Conservation (phyloP, 2,113 vertebrate species). For the Ptilonorhynchus violaceus region DNA sequence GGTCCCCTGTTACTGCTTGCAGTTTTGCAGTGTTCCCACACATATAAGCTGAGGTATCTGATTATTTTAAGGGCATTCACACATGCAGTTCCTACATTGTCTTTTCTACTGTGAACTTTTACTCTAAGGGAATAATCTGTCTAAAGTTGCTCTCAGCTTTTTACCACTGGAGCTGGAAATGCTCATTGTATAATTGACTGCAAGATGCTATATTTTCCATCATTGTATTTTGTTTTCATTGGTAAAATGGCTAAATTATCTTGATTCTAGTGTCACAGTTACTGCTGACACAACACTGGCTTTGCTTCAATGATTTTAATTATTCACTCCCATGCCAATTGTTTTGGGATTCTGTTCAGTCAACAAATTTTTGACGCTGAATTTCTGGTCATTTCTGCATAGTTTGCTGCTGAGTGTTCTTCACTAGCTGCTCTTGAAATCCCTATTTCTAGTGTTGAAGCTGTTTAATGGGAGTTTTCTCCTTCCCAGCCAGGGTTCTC, state of each 20-base stretch:
- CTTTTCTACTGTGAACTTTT: not conserved
- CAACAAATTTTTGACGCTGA: not conserved
- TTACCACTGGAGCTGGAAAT: not conserved
- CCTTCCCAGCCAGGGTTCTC: not conserved
- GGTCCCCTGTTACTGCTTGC: not conserved
- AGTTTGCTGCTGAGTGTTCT: not conserved
- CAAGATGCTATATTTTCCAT: not conserved
- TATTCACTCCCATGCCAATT: not conserved
- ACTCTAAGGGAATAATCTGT: not conserved
- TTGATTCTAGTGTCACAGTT: not conserved
- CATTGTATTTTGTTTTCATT: not conserved
- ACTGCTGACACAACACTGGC: not conserved
- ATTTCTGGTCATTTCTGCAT: not conserved
- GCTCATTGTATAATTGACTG: not conserved
- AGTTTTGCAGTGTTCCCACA: not conserved
- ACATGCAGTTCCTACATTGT: not conserved
- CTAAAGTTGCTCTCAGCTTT: not conserved
- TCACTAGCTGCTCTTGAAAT: not conserved
- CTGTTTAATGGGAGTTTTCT: not conserved
- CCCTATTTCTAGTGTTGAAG: not conserved
- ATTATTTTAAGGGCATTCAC: not conserved
- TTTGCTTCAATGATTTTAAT: not conserved
- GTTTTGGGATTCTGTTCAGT: not conserved
- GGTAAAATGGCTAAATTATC: not conserved
- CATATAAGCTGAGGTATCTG: not conserved